phyloP scores from a whole-genome alignment of 2,888 invertebrate species.

The Allacma fusca region DNA sequence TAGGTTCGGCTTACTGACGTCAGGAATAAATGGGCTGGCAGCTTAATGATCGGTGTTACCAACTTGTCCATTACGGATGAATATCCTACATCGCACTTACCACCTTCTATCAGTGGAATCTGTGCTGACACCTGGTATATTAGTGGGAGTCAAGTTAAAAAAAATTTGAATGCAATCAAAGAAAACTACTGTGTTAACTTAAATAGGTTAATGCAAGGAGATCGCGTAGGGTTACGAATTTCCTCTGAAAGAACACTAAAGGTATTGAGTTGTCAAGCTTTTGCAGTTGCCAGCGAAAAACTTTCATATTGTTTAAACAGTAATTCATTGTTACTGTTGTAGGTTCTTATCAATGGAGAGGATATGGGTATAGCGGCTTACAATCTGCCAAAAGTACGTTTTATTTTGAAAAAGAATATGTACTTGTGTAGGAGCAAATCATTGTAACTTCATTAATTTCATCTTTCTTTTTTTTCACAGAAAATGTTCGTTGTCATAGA shows the following conservation, averaged over 20 bases:
- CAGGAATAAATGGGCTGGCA: conserved; percentile 74
- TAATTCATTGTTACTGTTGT: background rate
- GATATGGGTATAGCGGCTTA: conserved; percentile 72
- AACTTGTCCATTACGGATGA: conserved; percentile 68
- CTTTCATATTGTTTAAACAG: too few relatives aligned
- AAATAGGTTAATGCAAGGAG: conserved; percentile 82
- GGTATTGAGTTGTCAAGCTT: background rate
- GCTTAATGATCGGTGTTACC: conserved; percentile 81
- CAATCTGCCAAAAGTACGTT: conserved; percentile 74
- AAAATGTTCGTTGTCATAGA: conserved; percentile 85
- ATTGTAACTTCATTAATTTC: too few relatives aligned
- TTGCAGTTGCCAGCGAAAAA: too few relatives aligned
- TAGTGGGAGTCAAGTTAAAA: conserved; percentile 74
- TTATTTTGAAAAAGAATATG: too few relatives aligned
- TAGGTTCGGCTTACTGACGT: conserved; percentile 71
- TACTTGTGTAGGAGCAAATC: too few relatives aligned
- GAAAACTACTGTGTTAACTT: conserved; percentile 77
- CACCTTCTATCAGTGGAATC: conserved; percentile 68
- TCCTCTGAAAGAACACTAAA: conserved; percentile 6
- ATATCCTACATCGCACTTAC: conserved; percentile 71
- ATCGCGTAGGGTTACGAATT: conserved; percentile 74
- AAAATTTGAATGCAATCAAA: conserved; percentile 73
- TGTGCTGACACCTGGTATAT: conserved; percentile 62
- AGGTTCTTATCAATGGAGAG: conserved; percentile 77
- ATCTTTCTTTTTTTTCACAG: conserved; percentile 66